A percentile compares a stretch with the other conserved stretches of the same genome.
Evolutionary conservation across 1,140 invertebrate genomes (phyloP).

Genomic region (Bombus balteatus): DNA sequence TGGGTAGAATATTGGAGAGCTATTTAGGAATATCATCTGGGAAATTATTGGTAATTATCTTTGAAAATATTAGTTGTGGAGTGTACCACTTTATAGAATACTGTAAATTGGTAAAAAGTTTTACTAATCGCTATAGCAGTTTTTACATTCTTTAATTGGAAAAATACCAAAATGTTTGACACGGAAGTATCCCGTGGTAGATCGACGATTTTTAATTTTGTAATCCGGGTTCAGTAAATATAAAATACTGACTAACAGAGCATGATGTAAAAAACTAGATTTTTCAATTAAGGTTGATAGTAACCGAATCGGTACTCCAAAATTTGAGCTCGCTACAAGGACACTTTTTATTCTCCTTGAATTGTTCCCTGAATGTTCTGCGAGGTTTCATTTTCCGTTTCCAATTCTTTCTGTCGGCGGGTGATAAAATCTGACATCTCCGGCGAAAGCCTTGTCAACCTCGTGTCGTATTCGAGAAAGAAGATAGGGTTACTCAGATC

Average conservation of each 20-base stretch:
- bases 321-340: neutral
- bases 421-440: slow-evolving; percentile 16
- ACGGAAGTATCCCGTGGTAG: neutral
- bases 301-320: neutral
- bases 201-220: neutral
- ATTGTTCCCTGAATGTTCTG: neutral
- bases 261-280: neutral
- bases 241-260: neutral
- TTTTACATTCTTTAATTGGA: too few relatives aligned
- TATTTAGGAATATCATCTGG: neutral
- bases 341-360: too few relatives aligned
- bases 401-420: neutral
- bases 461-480: neutral
- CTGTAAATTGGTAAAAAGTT: too few relatives aligned
- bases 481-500: slow-evolving; percentile 13
- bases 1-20: neutral
- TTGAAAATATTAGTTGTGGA: too few relatives aligned
- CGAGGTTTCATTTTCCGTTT: slow-evolving; percentile 4
- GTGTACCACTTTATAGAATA: too few relatives aligned
- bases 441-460: slow-evolving; percentile 12
- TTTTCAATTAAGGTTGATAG: neutral
- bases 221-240: neutral
- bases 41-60: too few relatives aligned
- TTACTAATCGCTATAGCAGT: too few relatives aligned
- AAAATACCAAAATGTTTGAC: neutral